Evolutionary conservation across 1,140 invertebrate species (phyloP).

Genomic region (Tyrophagus putrescentiae): DNA sequence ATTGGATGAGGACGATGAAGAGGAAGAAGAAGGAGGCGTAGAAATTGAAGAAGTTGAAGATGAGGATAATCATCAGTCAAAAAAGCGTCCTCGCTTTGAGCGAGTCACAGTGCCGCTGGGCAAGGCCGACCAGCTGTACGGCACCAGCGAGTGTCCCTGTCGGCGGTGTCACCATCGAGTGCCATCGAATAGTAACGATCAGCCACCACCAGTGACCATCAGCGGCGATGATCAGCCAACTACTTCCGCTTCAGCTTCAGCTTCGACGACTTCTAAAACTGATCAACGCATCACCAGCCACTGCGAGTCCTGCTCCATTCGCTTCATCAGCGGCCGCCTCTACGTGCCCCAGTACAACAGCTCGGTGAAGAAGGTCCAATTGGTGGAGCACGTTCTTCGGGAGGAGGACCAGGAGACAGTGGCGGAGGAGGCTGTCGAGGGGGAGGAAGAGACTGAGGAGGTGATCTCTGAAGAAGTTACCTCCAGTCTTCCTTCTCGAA

Average conservation of each 20-base stretch:
- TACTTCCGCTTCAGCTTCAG: no score
- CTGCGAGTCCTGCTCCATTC: slow-evolving; percentile 18
- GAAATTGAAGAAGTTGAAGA: neutral
- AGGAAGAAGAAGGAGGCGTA: neutral
- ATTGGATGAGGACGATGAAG: neutral
- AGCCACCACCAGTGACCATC: neutral
- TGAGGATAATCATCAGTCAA: neutral
- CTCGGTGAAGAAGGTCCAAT: slow-evolving; percentile 1
- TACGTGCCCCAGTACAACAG: slow-evolving; percentile 14
- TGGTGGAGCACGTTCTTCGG: slow-evolving; percentile 7
- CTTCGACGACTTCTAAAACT: no score
- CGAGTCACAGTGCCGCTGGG: slow-evolving; percentile 5
- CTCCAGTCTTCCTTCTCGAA: no score
- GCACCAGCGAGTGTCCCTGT: slow-evolving; percentile 22
- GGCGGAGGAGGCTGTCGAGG: neutral
- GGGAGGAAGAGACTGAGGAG: neutral
- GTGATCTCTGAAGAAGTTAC: neutral
- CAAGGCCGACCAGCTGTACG: slow-evolving; percentile 17
- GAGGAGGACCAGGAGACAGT: neutral
- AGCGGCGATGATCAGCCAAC: no score
- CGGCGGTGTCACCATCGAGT: slow-evolving; percentile 8
- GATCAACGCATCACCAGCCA: no score
- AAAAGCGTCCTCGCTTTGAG: no score
- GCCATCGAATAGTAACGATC: neutral
- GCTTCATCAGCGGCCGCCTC: slow-evolving; percentile 19